Evolutionary conservation across 2,113 vertebrate species (phyloP).

Genomic region (Hyla sarda): DNA sequence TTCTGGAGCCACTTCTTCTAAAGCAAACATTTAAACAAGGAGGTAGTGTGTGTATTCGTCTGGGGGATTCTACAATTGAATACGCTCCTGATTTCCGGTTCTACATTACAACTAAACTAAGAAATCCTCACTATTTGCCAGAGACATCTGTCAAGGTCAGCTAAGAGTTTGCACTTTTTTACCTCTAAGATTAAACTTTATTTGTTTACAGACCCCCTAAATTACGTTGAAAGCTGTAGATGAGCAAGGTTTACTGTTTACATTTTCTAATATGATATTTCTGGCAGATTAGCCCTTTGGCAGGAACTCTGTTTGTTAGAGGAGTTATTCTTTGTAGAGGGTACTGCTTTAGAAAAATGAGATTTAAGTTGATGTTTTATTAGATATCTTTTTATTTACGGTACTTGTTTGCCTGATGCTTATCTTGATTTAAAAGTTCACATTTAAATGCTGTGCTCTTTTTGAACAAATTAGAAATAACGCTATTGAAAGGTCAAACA

Average conservation of each 20-base stretch:
- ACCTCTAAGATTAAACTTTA: background rate
- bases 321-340: background rate
- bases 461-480: constrained; percentile 53
- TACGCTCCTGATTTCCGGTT: constrained; percentile 86
- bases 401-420: constrained; percentile 21
- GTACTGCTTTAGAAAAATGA: background rate
- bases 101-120: constrained; percentile 88
- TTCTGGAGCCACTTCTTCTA: constrained; percentile 87
- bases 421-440: constrained; percentile 44
- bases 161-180: constrained; percentile 12
- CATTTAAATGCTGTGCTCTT: constrained; percentile 49
- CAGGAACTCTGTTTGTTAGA: background rate
- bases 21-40: constrained; percentile 89
- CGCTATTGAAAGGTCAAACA: constrained; percentile 41
- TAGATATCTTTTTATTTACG: constrained; percentile 10
- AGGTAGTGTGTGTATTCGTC: constrained; percentile 81
- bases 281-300: background rate
- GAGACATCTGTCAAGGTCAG: constrained; percentile 85
- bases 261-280: constrained; percentile 10
- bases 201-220: background rate
- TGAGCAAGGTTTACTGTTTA: background rate
- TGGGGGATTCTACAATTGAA: constrained; percentile 84
- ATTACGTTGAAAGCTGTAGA: background rate
- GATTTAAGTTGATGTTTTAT: constrained; percentile 26
- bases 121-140: constrained; percentile 88